These are phyloP conservation scores for Myrmophylax atrothorax DNA, from an alignment of 2,113 vertebrate species.

Conservation along the genomic window DNA sequence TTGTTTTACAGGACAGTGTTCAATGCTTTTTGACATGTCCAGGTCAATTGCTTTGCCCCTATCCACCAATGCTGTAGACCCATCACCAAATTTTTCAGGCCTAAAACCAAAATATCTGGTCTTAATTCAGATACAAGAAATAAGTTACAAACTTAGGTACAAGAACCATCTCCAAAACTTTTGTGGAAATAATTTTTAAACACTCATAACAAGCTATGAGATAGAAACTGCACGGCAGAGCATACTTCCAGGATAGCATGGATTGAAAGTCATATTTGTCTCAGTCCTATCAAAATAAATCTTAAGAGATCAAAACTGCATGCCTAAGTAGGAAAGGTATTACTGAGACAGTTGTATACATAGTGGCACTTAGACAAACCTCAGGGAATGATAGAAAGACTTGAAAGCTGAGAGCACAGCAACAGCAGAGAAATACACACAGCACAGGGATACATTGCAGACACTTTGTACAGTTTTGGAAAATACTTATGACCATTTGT, in stretches of 20 bases:
- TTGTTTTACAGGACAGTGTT: not conserved
- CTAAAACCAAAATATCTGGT: not conserved
- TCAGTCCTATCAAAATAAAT: not conserved
- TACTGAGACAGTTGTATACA: not conserved
- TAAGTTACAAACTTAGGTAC: not conserved
- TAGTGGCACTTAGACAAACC: not conserved
- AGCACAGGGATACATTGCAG: not conserved
- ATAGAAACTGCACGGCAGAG: not conserved
- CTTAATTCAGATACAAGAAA: not conserved
- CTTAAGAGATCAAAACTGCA: not conserved
- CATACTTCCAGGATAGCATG: not conserved
- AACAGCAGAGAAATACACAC: not conserved
- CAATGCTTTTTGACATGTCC: fast-evolving
- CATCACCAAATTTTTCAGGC: not conserved
- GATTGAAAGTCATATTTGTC: not conserved
- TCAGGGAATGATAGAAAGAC: not conserved
- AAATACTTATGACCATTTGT: not conserved
- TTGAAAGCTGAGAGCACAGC: not conserved
- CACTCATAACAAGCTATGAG: not conserved
- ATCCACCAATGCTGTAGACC: too few relatives aligned
- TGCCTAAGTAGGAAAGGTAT: not conserved
- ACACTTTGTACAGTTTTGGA: not conserved
- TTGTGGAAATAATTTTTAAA: not conserved
- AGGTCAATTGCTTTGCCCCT: not conserved
- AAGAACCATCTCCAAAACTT: not conserved